Base-by-base conservation (phyloP, 2,797 vertebrate genomes). In the Acrocephalus scirpaceus region DNA sequence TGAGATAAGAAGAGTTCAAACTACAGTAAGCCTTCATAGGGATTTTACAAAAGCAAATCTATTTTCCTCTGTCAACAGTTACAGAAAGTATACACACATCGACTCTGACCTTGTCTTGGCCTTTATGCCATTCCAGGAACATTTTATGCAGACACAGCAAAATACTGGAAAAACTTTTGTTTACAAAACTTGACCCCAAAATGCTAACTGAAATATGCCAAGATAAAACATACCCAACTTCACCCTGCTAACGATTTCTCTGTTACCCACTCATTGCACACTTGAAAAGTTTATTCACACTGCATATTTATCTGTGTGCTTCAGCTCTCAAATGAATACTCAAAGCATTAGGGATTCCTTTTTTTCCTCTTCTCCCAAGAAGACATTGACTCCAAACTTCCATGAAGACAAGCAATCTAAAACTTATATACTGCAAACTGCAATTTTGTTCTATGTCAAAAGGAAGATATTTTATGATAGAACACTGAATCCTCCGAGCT, bases 391-490 rank as follows among this genome's bases (percentile, higher is more conserved):
- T 81, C 92, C 70, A 77, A 60, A 45, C 56, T 94, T 91, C 75
- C 73, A 90, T 10, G 4, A 42, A 89, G 75, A 61, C 65, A 96
- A 78, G 70, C 50, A 61, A 73, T 75, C 76, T 83, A 69, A 42
- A 80, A 74, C 42, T 87, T 92, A 92, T 56, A 67, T 34, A 91
- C 16, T 91, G 66, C 76, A 95, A 96, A 95, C 45, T 95, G 66
- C 93, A 97, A 94, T 96, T 97, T 86, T 96, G 58, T 96, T 95
- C 94, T 91, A 42, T 96, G 97, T 97, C 91, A 95, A 95, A 96
- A 82, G 86, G 82, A 96, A 97, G 84, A 93, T 78, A 95, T 76
- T 88, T 84, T 67, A 58, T 25, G 27, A 73, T 12, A 86, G 73
- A 96, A 95, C 48, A 90, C 45, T 13, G 70, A 97, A 90, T 91